Base-by-base conservation (phyloP, 2,113 vertebrate species). In the Panthera tigris region DNA sequence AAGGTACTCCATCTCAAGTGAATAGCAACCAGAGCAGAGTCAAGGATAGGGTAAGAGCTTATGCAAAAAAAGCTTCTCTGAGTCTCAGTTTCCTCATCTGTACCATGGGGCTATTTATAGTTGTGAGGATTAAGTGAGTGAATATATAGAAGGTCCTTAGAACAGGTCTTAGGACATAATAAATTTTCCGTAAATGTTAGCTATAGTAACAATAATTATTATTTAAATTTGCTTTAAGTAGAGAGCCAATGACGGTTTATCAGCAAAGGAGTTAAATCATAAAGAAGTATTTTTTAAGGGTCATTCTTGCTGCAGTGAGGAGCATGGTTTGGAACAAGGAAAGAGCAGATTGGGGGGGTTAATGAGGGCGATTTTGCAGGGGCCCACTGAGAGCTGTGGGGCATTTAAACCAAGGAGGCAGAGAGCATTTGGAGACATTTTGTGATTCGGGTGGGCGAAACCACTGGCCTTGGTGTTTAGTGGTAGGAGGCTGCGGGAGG, bases 61-160 rank as follows among this genome's bases (percentile, higher is more conserved):
- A 66, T 74, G 7, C 39, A 69, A 81, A 76, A 76, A 81, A 95
- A 12, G 29, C 52, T 81, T 93, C 57, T 68, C 63, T 89, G 79
- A 89, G 36, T 93, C 79, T 95, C 63, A 55, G 31, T 88, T 95
- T 95, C 78, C 89, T 71, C n/a, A 12, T 69, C 21, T 71, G 4
- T 78, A 45, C 57, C 68, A 83, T 71, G 39, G 69, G 29, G 23
- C 52, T 84, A 69, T 89, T 83, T 45, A 71, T 45, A 63, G 29
- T 78, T 88, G 13, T 65, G 89, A 63, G 25, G 69, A 71, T 85
- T 66, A 80, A 96, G 48, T 92, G 45, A 83, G 33, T 85, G 80
- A n/a, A 55, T 92, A 48, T 57, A 81, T 65, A 29, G 86, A 63
- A 90, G 87, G 31, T 79, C 48, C 89, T 69, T 55, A 57, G 57